Base-by-base conservation (phyloP, 1,140 invertebrate genomes). In the Panonychus citri region DNA sequence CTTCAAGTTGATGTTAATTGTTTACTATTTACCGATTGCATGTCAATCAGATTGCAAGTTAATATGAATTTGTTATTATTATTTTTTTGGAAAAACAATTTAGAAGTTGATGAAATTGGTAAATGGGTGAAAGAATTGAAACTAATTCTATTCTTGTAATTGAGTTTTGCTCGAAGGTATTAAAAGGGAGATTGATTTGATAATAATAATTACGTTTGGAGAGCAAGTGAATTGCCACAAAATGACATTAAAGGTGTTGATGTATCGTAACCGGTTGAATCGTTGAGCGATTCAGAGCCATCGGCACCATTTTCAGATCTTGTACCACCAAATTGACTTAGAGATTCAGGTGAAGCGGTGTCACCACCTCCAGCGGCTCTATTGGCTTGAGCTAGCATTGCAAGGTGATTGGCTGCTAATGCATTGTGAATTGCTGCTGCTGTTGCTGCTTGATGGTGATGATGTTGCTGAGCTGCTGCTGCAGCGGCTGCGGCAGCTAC, bases 221-320 rank as follows among this genome's bases (percentile, higher is more conserved):
- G 17, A 46, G 43, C 15, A 51, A 17, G 26, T 30, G 49, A 25
- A 28, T 17, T 51, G 17, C 24, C 49, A 13, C 59, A 66, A 71
- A 72, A 71, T 68, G 70, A 72, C 70, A 72, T 69, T 59, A 68
- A 65, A 60, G 66, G 65, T 54, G 28, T 27, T n/a, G 24, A 21
- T 27, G 25, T 24, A 15, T 64, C 64, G 43, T 63, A 62, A 10
- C 48, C 43, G 24, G 55, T 58, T 19, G 60, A 63, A 21, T 65
- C 60, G 27, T 62, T 64, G 24, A 57, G 58, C 1, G 54, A 34
- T 61, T 55, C 69, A 60, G 30, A 68, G 58, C 54, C 57, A 53
- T 57, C 55, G 27, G 59, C 58, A 13, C 61, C 62, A 43, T 59
- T 61, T 21, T 62, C 59, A 15, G 54, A 57, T 27, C 43, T n/a